Conservation (phyloP, 64 coral and sea anemone species). For the Dendronephthya gigantea region DNA sequence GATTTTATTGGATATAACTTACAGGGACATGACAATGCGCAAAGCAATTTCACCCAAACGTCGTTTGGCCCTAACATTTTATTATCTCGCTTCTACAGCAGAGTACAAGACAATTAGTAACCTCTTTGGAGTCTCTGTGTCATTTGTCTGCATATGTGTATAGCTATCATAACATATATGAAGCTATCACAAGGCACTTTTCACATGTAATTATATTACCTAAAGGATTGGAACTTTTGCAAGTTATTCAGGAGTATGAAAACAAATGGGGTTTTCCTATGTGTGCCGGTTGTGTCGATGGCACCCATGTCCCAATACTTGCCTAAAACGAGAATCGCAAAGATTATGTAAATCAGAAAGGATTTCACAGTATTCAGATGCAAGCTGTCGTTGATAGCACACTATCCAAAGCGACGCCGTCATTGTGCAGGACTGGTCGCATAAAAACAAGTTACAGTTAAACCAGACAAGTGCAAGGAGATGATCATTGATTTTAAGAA, state of each 20-base stretch:
- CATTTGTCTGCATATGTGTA: constrained; percentile 33
- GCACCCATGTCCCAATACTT: not conserved
- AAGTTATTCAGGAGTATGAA: constrained; percentile 31
- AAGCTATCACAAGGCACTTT: constrained; percentile 5
- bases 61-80: not conserved
- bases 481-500: too few relatives aligned
- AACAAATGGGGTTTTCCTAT: constrained; percentile 54
- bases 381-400: constrained; percentile 36
- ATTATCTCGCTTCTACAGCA: constrained; percentile 26
- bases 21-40: not conserved
- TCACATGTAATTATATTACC: constrained; percentile 17
- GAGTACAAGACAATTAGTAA: constrained; percentile 1
- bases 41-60: not conserved
- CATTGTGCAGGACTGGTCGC: too few relatives aligned
- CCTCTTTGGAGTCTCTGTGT: constrained; percentile 31
- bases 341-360: constrained; percentile 45
- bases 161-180: not conserved
- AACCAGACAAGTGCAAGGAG: too few relatives aligned
- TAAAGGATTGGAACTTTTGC: constrained; percentile 28
- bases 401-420: too few relatives aligned
- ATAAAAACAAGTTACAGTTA: too few relatives aligned
- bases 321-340: constrained; percentile 14
- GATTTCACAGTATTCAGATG: constrained; percentile 45
- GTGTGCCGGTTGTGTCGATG: not conserved
- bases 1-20: not conserved